Evolutionary conservation across 2,797 vertebrate species (phyloP).

Genomic region (Chaetodon trifasciatus): DNA sequence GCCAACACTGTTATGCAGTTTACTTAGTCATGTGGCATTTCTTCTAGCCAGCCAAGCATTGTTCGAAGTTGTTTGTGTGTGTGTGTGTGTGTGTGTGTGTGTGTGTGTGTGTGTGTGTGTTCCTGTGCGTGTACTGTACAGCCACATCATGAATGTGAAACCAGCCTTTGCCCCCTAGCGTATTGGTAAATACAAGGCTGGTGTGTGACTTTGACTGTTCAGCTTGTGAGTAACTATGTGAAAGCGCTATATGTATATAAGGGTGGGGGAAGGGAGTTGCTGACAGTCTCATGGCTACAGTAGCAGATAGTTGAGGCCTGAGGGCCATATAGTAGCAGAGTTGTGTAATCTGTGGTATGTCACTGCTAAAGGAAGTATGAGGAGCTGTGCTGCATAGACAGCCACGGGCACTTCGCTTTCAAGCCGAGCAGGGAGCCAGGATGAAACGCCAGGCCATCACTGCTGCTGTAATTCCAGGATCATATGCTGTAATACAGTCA

Average conservation of each 20-base stretch:
- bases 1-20: slow-evolving; percentile 39
- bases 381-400: slow-evolving; percentile 35
- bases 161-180: slow-evolving; percentile 34
- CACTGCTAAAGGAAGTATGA: slow-evolving; percentile 48
- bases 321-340: slow-evolving; percentile 62
- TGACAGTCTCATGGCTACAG: slow-evolving; percentile 65
- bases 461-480: slow-evolving; percentile 27
- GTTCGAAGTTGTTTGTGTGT: slow-evolving; percentile 13
- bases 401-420: slow-evolving; percentile 17
- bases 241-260: slow-evolving; percentile 36
- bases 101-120: slow-evolving; percentile 21
- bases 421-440: slow-evolving; percentile 17
- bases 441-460: slow-evolving; percentile 46
- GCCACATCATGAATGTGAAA: slow-evolving; percentile 34
- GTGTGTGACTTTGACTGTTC: slow-evolving; percentile 40
- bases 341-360: slow-evolving; percentile 75
- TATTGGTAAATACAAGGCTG: slow-evolving; percentile 34
- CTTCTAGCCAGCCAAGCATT: slow-evolving; percentile 52
- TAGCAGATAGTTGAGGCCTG: slow-evolving; percentile 62
- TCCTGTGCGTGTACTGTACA: slow-evolving; percentile 18
- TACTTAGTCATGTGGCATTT: slow-evolving; percentile 60
- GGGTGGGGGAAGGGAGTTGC: slow-evolving; percentile 33
- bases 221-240: slow-evolving; percentile 47
- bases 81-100: background rate
- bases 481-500: slow-evolving; percentile 7